Percentiles rank a stretch among this genome's conserved stretches.
phyloP scores from a whole-genome alignment of 2,888 invertebrate genomes.

The Oscheius myriophilus region DNA sequence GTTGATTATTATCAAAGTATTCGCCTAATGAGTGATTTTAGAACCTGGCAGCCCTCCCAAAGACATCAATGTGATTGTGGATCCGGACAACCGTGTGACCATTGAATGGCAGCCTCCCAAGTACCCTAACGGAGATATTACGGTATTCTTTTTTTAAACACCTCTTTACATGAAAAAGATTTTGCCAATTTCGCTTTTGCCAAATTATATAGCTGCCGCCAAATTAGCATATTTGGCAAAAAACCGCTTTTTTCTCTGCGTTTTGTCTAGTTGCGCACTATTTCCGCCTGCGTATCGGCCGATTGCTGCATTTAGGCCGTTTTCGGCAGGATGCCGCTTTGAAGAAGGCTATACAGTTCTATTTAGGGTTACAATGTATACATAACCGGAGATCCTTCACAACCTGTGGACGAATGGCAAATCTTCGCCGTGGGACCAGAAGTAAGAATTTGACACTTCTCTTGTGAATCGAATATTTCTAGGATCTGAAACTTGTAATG shows the following conservation, averaged over 20 bases:
- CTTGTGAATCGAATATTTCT: background rate
- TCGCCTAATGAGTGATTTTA: slow-evolving; percentile 23
- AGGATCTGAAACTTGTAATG: slow-evolving; percentile 58
- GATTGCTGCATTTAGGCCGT: background rate
- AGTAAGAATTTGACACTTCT: background rate
- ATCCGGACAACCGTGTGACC: slow-evolving; percentile 67
- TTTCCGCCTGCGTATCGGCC: too few species aligned
- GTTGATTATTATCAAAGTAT: slow-evolving; percentile 41
- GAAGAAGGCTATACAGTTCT: background rate
- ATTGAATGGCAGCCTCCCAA: slow-evolving; percentile 66
- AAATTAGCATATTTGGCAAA: too few species aligned
- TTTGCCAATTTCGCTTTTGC: background rate
- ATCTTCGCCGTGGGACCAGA: slow-evolving; percentile 46
- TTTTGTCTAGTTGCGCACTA: too few species aligned
- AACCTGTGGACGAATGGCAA: slow-evolving; percentile 68
- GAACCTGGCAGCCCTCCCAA: slow-evolving; percentile 67
- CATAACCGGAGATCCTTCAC: slow-evolving; percentile 67
- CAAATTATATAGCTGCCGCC: background rate
- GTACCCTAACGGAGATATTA: slow-evolving; percentile 67
- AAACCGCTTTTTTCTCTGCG: too few species aligned
- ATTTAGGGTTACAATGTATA: slow-evolving; percentile 67
- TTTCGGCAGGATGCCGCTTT: too few species aligned
- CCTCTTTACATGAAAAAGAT: background rate
- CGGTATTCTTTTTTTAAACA: slow-evolving; percentile 31
- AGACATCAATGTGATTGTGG: slow-evolving; percentile 61